These are phyloP conservation scores for Tragelaphus strepsiceros DNA, from an alignment of 2,113 vertebrate species.

Conservation along the genomic window DNA sequence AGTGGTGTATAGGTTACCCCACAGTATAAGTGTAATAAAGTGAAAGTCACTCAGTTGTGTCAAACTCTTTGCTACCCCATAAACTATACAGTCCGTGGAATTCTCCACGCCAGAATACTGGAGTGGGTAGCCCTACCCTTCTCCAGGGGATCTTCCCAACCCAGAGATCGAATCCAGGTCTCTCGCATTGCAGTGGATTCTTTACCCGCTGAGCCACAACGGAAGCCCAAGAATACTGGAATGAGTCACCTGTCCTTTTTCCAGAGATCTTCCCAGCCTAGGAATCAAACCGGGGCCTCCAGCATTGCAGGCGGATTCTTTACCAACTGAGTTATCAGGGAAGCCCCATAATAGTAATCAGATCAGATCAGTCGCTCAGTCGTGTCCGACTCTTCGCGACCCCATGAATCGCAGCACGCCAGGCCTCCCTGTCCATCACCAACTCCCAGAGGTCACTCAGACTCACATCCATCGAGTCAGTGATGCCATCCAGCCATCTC, in stretches of 20 bases:
- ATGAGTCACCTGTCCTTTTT: not conserved
- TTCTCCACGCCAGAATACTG: not conserved
- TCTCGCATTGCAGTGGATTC: not conserved
- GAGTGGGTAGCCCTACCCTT: not conserved
- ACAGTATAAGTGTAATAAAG: not conserved
- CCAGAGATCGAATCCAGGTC: not conserved
- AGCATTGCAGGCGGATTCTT: not conserved
- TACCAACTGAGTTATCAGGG: not conserved
- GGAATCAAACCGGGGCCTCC: not conserved
- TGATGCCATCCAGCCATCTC: too few relatives aligned
- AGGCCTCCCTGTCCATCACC: too few relatives aligned
- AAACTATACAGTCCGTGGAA: not conserved
- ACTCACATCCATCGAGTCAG: too few relatives aligned
- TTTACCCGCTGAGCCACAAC: not conserved
- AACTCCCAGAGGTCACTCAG: too few relatives aligned
- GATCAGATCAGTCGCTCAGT: too few relatives aligned
- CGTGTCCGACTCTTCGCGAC: too few relatives aligned
- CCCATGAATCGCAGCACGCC: too few relatives aligned
- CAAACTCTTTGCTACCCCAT: not conserved
- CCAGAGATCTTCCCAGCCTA: not conserved
- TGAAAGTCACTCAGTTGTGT: not conserved
- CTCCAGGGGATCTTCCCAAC: not conserved
- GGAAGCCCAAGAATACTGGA: not conserved
- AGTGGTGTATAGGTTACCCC: not conserved
- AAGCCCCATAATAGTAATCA: not conserved